Base-by-base conservation (phyloP, 92 coral and sea anemone species). In the Epizoanthus rinbou region DNA sequence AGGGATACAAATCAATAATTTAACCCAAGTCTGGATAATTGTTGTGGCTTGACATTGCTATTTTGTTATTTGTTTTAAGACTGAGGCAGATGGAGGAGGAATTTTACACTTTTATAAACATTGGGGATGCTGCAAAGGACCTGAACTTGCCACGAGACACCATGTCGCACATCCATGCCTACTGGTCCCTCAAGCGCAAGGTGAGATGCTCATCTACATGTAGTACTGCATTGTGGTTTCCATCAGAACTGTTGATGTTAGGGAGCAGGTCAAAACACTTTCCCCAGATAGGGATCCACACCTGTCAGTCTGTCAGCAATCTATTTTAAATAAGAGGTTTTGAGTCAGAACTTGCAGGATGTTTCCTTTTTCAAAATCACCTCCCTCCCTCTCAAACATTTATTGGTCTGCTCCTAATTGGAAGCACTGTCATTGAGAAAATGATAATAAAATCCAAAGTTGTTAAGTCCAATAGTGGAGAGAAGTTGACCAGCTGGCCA, bases 171-270 rank as follows among this genome's bases (percentile, higher is more conserved):
- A 92, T 96, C 43, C 95, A 94, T 84, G 88, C 93, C 80, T 96
- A 62, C 76, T 96, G 99, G 99, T 91, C 97, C 13, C 98, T 96
- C 14, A 96, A 96, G 85, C 90, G 99, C 86, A 96, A 96, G 97
- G 98, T 95, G 69, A 78, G 58, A 6, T 8, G 16, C 21, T 15
- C 62, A 21, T 7, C 14, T 3, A 21, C 15, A 72, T 28, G 1
- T 28, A 0, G 31, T 28, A 19, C 14, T 50, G 19, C 43, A 37
- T 37, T 37, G 3, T 37, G 43, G 43, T 37, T 37, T 3, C 43
- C 43, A 37, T 37, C 43, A 37, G 5, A 37, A 37, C 6, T 37
- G 43, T 37, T 37, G 1, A 37, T 28, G 31, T 28, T 28, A 28
- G 31, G 31, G 31, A 28, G 31, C 31, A 28, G 31, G 31, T 28